Percentiles rank a stretch among this genome's conserved stretches.
Conservation (phyloP, 1,140 invertebrate genomes). For the Procambarus clarkii region DNA sequence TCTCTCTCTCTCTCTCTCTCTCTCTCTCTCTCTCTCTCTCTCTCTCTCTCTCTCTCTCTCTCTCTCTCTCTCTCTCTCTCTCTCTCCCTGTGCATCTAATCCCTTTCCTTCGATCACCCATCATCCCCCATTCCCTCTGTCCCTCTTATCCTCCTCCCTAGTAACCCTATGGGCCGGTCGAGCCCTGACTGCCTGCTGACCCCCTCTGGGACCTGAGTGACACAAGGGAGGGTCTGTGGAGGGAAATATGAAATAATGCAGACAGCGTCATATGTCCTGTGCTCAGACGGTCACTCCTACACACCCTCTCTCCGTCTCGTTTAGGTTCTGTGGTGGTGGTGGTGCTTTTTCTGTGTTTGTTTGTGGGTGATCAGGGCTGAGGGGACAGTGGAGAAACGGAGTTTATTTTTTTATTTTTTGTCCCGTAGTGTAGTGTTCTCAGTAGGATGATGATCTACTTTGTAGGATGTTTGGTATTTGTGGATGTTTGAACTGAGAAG, state of each 20-base stretch:
- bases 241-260: slow-evolving; percentile 62
- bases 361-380: background rate
- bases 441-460: too few relatives aligned
- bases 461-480: too few relatives aligned
- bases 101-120: background rate
- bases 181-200: background rate
- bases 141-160: background rate
- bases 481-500: too few relatives aligned
- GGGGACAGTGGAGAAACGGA: too few relatives aligned
- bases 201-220: background rate
- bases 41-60: slow-evolving; percentile 18
- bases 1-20: too few relatives aligned
- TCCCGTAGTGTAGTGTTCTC: too few relatives aligned
- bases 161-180: background rate
- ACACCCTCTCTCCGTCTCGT: slow-evolving; percentile 28
- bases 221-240: slow-evolving; percentile 57
- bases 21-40: slow-evolving; percentile 4
- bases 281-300: background rate
- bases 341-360: background rate
- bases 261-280: slow-evolving; percentile 51
- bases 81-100: background rate
- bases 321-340: slow-evolving; percentile 11
- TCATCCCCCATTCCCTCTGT: background rate
- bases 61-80: slow-evolving; percentile 5
- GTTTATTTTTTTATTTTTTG: too few relatives aligned